phyloP scores from a whole-genome alignment of 2,113 vertebrate species.

The Pachycephala philippinensis region DNA sequence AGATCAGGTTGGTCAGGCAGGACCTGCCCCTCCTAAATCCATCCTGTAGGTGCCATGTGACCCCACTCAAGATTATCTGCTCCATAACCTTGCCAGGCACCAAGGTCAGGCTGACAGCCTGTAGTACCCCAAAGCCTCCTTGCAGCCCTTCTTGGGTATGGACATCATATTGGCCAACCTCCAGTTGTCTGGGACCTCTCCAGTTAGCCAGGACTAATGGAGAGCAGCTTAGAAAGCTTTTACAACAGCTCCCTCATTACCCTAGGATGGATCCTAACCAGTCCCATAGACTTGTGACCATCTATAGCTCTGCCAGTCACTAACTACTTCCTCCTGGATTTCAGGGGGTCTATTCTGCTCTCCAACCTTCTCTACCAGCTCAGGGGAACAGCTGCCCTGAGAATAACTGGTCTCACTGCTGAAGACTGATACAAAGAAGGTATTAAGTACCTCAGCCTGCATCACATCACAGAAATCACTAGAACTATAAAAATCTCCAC shows the following conservation, averaged over 20 bases:
- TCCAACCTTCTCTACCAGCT: background rate
- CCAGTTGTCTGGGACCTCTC: background rate
- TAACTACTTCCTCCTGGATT: background rate
- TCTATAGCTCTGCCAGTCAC: background rate
- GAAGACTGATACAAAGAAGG: background rate
- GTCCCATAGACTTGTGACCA: background rate
- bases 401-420: background rate
- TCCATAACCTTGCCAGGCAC: background rate
- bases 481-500: background rate
- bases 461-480: background rate
- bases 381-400: background rate
- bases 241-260: background rate
- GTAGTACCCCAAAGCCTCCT: background rate
- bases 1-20: background rate
- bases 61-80: no score
- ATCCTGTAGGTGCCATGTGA: fast-evolving
- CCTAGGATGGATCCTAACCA: background rate
- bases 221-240: background rate
- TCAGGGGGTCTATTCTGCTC: background rate
- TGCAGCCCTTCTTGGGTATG: background rate
- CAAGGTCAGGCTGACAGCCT: background rate
- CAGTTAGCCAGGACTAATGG: background rate
- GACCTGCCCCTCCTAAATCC: background rate
- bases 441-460: background rate
- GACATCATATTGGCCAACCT: background rate